Percentiles rank a stretch among this genome's conserved stretches.
Conservation (phyloP, 2,113 vertebrate species). For the Pionites leucogaster region DNA sequence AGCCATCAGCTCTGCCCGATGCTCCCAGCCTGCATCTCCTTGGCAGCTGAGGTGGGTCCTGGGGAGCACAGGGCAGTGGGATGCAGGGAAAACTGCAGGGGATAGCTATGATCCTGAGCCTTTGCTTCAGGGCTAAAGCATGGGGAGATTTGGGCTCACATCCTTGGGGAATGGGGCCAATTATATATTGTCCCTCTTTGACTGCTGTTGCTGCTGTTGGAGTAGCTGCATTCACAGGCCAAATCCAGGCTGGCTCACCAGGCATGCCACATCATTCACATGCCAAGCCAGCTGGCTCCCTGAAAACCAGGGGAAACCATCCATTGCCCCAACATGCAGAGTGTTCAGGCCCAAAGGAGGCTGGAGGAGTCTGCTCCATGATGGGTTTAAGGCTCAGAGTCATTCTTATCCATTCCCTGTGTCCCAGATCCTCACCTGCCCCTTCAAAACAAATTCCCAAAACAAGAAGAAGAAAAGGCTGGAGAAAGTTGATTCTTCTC, state of each 20-base stretch:
- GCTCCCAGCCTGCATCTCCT: background rate
- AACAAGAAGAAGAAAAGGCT: background rate
- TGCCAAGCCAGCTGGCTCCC: background rate
- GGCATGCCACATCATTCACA: rapidly evolving
- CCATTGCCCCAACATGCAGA: background rate
- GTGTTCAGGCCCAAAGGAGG: background rate
- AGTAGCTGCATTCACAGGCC: background rate
- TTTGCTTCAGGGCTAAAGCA: rapidly evolving
- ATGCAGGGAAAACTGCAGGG: rapidly evolving
- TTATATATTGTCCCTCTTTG: background rate
- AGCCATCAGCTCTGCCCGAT: rapidly evolving
- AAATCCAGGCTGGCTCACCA: background rate
- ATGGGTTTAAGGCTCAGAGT: background rate
- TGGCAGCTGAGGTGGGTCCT: background rate
- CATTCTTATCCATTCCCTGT: background rate
- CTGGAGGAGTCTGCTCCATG: background rate
- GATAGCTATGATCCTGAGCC: background rate
- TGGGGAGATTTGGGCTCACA: background rate
- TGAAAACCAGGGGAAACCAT: background rate
- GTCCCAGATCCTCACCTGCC: background rate
- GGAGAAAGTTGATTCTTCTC: background rate
- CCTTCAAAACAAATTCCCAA: background rate
- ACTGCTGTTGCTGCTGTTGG: background rate
- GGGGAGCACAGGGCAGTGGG: background rate
- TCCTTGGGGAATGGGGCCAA: rapidly evolving